phyloP scores from a whole-genome alignment of 2,888 invertebrate genomes.

The Eretmocerus hayati region DNA sequence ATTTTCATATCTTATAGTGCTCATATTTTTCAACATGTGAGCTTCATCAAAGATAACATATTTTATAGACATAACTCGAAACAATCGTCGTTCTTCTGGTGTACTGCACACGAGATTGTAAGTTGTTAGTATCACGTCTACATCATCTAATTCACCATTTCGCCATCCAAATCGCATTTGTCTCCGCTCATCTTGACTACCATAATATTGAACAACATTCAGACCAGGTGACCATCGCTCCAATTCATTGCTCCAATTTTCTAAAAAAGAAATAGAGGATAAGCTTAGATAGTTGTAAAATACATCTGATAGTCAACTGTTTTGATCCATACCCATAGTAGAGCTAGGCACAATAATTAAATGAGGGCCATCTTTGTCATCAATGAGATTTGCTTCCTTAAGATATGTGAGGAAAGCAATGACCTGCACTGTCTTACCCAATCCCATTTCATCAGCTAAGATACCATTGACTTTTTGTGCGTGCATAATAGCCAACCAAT shows the following conservation, averaged over 20 bases:
- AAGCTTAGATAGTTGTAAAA: constrained; percentile 5
- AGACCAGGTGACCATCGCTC: constrained; percentile 71
- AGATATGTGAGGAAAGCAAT: constrained; percentile 86
- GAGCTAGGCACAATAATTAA: constrained; percentile 95
- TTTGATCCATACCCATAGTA: constrained; percentile 64
- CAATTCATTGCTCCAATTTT: constrained; percentile 79
- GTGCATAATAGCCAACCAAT: constrained; percentile 88
- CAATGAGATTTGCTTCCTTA: constrained; percentile 65
- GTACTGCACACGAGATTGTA: constrained; percentile 78
- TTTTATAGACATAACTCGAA: constrained; percentile 80
- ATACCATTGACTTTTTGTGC: constrained; percentile 88
- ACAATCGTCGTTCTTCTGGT: constrained; percentile 83
- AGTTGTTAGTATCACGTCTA: constrained; percentile 85
- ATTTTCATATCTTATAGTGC: constrained; percentile 82
- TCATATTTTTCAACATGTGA: constrained; percentile 97
- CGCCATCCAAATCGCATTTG: constrained; percentile 70
- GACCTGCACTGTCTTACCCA: constrained; percentile 92
- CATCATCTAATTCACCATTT: constrained; percentile 62
- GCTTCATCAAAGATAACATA: constrained; percentile 96
- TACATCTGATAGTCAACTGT: too few species aligned
- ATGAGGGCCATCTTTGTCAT: constrained; percentile 63
- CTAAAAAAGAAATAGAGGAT: too few species aligned
- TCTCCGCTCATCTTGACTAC: constrained; percentile 76
- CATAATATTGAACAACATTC: constrained; percentile 82
- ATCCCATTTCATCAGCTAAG: constrained; percentile 95